A percentile compares a stretch with the other conserved stretches of the same genome.
phyloP scores from a whole-genome alignment of 2,113 vertebrate genomes.

The Crotalus horridus region DNA sequence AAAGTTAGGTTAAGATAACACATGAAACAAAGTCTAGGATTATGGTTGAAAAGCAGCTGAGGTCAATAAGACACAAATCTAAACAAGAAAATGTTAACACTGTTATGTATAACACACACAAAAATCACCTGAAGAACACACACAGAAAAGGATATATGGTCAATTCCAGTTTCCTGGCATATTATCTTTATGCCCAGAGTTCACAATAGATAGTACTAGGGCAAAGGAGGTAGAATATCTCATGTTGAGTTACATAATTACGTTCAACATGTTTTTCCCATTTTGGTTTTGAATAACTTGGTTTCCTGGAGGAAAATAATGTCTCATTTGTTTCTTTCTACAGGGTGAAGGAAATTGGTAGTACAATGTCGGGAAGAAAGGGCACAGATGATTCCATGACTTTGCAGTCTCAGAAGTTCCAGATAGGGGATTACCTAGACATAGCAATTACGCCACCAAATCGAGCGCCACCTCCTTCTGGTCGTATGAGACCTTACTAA shows the following conservation, averaged over 20 bases:
- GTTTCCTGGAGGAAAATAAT: not conserved
- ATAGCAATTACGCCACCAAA: slow-evolving; percentile 96
- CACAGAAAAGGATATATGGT: not conserved
- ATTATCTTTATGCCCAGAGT: not conserved
- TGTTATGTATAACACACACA: not conserved
- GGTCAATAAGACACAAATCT: not conserved
- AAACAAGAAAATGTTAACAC: not conserved
- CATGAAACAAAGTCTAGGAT: not conserved
- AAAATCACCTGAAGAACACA: not conserved
- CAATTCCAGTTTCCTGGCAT: not conserved
- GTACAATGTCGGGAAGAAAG: slow-evolving; percentile 90
- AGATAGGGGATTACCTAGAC: slow-evolving; percentile 96
- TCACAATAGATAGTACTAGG: no score
- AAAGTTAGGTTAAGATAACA: not conserved
- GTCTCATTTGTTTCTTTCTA: not conserved
- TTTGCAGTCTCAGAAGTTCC: slow-evolving; percentile 95
- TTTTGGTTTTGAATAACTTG: not conserved
- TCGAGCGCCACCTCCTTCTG: slow-evolving; percentile 82
- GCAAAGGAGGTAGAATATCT: no score
- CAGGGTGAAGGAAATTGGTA: slow-evolving; percentile 96
- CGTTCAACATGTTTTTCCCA: not conserved
- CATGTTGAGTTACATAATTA: not conserved
- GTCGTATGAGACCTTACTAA: slow-evolving; percentile 94
- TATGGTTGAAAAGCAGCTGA: not conserved
- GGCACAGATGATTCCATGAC: slow-evolving; percentile 96